These are phyloP conservation scores for Drosophila kanekoi DNA, from an alignment of 2,888 invertebrate species.

Conservation along the genomic window DNA sequence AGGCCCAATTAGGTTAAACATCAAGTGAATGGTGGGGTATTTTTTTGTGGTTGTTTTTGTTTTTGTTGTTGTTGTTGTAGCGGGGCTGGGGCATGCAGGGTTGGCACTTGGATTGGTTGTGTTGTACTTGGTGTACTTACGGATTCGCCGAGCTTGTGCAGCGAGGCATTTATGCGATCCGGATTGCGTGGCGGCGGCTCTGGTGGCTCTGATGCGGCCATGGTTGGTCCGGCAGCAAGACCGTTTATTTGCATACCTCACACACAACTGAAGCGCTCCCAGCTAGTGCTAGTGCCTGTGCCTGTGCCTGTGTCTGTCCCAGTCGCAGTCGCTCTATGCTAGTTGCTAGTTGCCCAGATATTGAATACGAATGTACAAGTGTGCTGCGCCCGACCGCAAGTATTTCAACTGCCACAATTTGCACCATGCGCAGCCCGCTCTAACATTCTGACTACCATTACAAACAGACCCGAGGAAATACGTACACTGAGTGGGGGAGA, in stretches of 20 bases:
- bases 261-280: conserved; percentile 34
- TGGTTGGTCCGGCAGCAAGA: conserved; percentile 84
- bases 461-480: conserved; percentile 46
- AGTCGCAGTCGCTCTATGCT: conserved; percentile 23
- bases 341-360: conserved; percentile 31
- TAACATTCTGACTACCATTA: conserved; percentile 61
- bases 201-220: conserved; percentile 85
- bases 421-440: conserved; percentile 50
- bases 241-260: conserved; percentile 85
- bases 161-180: conserved; percentile 85
- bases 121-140: conserved; percentile 81
- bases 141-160: conserved; percentile 85
- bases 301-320: conserved; percentile 19
- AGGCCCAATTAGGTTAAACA: conserved; percentile 77
- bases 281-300: conserved; percentile 4
- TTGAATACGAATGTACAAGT: conserved; percentile 12
- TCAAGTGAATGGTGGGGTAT: conserved; percentile 64
- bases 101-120: conserved; percentile 28
- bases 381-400: conserved; percentile 38
- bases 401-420: conserved; percentile 62
- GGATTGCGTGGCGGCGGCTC: conserved; percentile 85
- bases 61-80: conserved; percentile 26
- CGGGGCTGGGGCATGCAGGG: conserved; percentile 34
- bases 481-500: conserved; percentile 46
- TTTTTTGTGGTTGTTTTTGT: conserved; percentile 17